These are phyloP conservation scores for Philonicus albiceps DNA, from an alignment of 2,888 invertebrate genomes.

Conservation along the genomic window DNA sequence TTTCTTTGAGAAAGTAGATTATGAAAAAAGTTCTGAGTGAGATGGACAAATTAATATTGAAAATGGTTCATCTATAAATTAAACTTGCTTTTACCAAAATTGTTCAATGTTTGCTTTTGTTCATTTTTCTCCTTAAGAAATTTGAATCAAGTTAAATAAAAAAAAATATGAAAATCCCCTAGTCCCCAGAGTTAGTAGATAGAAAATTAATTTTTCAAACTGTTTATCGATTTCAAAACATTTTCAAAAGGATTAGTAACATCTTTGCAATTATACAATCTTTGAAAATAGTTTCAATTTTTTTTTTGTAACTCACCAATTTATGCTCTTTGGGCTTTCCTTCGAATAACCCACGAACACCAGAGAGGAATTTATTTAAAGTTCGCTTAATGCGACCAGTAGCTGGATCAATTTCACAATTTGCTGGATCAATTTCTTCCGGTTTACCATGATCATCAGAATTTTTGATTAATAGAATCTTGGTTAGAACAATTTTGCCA, in stretches of 20 bases:
- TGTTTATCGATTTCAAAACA: not conserved
- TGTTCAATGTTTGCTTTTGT: no score
- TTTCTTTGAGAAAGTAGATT: no score
- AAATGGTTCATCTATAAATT: no score
- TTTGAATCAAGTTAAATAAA: no score
- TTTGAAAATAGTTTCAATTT: not conserved
- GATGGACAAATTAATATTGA: no score
- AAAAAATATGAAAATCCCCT: no score
- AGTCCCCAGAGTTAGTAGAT: not conserved
- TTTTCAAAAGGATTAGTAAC: not conserved
- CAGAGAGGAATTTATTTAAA: not conserved
- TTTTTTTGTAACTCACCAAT: not conserved
- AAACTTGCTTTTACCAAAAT: no score
- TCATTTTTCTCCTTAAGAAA: no score
- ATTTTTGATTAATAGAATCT: slow-evolving; percentile 76
- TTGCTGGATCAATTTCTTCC: slow-evolving; percentile 62
- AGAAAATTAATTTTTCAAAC: no score
- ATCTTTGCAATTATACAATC: not conserved
- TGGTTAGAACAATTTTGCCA: slow-evolving; percentile 77
- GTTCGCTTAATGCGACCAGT: slow-evolving; percentile 72
- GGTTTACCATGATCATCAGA: slow-evolving; percentile 62
- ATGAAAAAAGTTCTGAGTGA: no score
- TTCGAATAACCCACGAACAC: not conserved
- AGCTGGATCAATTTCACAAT: slow-evolving; percentile 76
- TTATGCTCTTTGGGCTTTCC: not conserved